Percentiles rank a stretch among this genome's conserved stretches.
Conservation (phyloP, 2,797 vertebrate genomes). For the Brotula barbata region DNA sequence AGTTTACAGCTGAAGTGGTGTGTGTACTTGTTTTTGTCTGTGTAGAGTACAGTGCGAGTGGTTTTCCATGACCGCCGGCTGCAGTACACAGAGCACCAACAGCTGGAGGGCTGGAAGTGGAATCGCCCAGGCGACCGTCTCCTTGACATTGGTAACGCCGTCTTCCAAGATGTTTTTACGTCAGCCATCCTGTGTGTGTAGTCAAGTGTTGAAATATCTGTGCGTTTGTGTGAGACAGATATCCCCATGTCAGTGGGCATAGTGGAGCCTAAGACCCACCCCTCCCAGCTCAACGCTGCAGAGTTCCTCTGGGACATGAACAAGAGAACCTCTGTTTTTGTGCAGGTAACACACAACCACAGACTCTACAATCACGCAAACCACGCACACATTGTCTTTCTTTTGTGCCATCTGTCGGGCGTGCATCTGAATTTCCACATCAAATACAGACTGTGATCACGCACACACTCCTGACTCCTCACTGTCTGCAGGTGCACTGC, state of each 20-base stretch:
- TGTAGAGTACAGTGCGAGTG: slow-evolving; percentile 81
- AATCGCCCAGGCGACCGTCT: slow-evolving; percentile 85
- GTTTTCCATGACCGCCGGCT: slow-evolving; percentile 84
- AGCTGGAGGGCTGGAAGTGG: slow-evolving; percentile 87
- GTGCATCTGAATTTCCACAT: slow-evolving; percentile 28
- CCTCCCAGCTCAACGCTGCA: slow-evolving; percentile 93
- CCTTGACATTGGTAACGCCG: slow-evolving; percentile 82
- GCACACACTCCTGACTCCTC: neutral
- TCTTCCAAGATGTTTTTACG: slow-evolving; percentile 23
- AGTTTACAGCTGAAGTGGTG: slow-evolving; percentile 10
- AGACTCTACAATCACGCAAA: neutral
- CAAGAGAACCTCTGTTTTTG: slow-evolving; percentile 95
- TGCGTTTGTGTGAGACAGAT: slow-evolving; percentile 75
- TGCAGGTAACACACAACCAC: slow-evolving; percentile 82
- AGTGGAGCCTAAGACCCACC: slow-evolving; percentile 91
- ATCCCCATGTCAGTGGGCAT: slow-evolving; percentile 98
- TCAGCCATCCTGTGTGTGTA: slow-evolving; percentile 11
- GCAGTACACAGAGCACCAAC: slow-evolving; percentile 87
- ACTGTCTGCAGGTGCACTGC: slow-evolving; percentile 87
- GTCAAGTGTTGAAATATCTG: slow-evolving; percentile 26
- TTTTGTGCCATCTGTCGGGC: slow-evolving; percentile 19
- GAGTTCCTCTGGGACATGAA: slow-evolving; percentile 96
- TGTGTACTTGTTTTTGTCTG: slow-evolving; percentile 42
- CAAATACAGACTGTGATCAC: slow-evolving; percentile 33
- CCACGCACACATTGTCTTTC: neutral